These are phyloP conservation scores for Torymus auratus DNA, from an alignment of 2,888 invertebrate genomes.

Conservation along the genomic window DNA sequence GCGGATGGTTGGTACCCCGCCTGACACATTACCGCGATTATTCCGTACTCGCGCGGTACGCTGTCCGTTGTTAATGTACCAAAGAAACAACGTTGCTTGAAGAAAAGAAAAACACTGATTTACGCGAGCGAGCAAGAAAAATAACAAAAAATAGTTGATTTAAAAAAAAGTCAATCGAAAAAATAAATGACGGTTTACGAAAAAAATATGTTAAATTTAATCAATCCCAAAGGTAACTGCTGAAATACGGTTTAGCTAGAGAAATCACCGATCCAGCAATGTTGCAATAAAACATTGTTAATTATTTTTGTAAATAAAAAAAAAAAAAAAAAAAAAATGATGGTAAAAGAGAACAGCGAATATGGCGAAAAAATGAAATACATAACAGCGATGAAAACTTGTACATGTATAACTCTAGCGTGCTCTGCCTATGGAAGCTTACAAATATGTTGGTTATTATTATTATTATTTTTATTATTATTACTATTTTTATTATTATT, in stretches of 20 bases:
- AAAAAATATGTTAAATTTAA: conserved; percentile 56
- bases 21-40: conserved; percentile 16
- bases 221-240: conserved; percentile 63
- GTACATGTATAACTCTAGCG: conserved; percentile 72
- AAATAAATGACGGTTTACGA: conserved; percentile 44
- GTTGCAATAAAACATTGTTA: conserved; percentile 72
- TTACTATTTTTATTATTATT: conserved; percentile 60
- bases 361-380: conserved; percentile 53
- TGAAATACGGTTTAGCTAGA: conserved; percentile 63
- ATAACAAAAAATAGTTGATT: conserved; percentile 62
- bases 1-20: conserved; percentile 68
- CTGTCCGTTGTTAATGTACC: conserved; percentile 75
- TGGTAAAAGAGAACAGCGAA: conserved; percentile 48
- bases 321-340: conserved; percentile 61
- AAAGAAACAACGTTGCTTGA: conserved; percentile 72
- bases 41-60: conserved; percentile 67
- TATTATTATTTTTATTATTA: conserved; percentile 58
- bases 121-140: conserved; percentile 38
- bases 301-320: conserved; percentile 74
- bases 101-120: conserved; percentile 22
- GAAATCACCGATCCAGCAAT: conserved; percentile 69
- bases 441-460: conserved; percentile 73
- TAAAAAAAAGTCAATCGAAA: conserved; percentile 48
- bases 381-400: conserved; percentile 61
- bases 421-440: conserved; percentile 73